Evolutionary conservation across 2,888 invertebrate species (phyloP).

Genomic region (Conistra vaccinii): DNA sequence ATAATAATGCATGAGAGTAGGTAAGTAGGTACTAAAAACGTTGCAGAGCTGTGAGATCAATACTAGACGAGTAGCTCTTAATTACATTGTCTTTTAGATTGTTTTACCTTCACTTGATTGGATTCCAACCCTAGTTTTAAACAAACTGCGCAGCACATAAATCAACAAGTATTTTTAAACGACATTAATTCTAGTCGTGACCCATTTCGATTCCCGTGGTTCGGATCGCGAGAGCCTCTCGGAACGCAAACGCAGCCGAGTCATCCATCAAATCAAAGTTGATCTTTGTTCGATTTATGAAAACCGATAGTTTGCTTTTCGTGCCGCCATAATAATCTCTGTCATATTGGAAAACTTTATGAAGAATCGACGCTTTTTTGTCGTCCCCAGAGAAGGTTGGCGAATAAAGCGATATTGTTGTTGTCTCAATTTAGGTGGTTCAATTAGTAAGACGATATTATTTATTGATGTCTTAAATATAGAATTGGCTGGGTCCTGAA

Average conservation of each 20-base stretch:
- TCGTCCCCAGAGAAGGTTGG: conserved; percentile 40
- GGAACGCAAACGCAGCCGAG: conserved; percentile 69
- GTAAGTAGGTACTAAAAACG: background rate
- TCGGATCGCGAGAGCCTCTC: conserved; percentile 43
- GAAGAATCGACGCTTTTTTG: conserved; percentile 70
- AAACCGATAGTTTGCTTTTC: conserved; percentile 83
- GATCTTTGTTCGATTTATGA: conserved; percentile 84
- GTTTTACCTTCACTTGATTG: conserved; percentile 28
- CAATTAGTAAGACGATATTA: conserved; percentile 58
- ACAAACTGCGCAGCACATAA: conserved; percentile 44
- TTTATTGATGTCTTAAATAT: conserved; percentile 11
- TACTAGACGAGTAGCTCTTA: conserved; percentile 7
- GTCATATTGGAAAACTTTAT: conserved; percentile 80
- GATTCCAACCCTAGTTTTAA: conserved; percentile 25
- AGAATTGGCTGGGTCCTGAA: background rate
- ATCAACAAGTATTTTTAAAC: conserved; percentile 62
- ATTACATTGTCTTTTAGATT: conserved; percentile 21
- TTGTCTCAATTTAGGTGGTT: conserved; percentile 47
- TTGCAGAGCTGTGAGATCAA: background rate
- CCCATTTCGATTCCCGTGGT: conserved; percentile 47
- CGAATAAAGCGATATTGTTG: conserved; percentile 50
- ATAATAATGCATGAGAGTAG: background rate
- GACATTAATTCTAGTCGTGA: conserved; percentile 56
- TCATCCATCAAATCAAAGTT: conserved; percentile 84
- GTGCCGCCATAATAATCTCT: conserved; percentile 75